Conservation (phyloP, 2,797 vertebrate species). For the Karalla daura region DNA sequence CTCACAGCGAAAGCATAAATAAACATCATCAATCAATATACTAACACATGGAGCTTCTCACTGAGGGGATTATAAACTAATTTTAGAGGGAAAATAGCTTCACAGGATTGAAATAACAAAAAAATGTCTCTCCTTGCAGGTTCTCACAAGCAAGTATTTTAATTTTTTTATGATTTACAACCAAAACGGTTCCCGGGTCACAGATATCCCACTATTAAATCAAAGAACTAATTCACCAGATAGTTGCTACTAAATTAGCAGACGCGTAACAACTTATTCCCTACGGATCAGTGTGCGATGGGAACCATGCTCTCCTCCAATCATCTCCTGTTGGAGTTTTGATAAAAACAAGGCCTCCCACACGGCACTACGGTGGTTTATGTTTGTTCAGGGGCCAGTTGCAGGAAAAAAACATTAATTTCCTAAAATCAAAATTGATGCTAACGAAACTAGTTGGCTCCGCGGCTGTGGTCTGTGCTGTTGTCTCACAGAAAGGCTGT, state of each 20-base stretch:
- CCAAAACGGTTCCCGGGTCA: slow-evolving; percentile 7
- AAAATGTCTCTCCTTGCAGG: slow-evolving; percentile 5
- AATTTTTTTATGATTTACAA: slow-evolving; percentile 23
- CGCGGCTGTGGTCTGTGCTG: too few species aligned
- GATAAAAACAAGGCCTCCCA: slow-evolving; percentile 49
- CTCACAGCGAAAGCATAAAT: slow-evolving; percentile 12
- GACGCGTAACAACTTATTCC: slow-evolving; percentile 25
- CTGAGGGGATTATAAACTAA: slow-evolving; percentile 28
- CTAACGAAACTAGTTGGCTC: too few species aligned
- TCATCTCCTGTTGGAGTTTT: slow-evolving; percentile 16
- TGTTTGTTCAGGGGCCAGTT: too few species aligned
- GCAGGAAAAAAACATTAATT: too few species aligned
- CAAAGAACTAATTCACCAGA: background rate
- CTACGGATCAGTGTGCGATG: slow-evolving; percentile 30
- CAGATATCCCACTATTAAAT: slow-evolving; percentile 21
- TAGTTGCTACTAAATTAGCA: slow-evolving; percentile 11
- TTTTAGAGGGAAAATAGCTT: slow-evolving; percentile 23
- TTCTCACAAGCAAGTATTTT: slow-evolving; percentile 16
- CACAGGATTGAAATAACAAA: slow-evolving; percentile 17
- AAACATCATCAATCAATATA: slow-evolving; percentile 40
- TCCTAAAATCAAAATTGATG: too few species aligned
- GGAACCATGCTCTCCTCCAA: slow-evolving; percentile 47
- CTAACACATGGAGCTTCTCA: background rate
- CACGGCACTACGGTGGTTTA: too few species aligned
- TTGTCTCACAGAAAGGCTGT: too few species aligned